Percentiles rank a stretch among this genome's conserved stretches.
These are phyloP conservation scores for Carassius gibelio DNA, from an alignment of 2,113 vertebrate genomes.

Conservation along the genomic window DNA sequence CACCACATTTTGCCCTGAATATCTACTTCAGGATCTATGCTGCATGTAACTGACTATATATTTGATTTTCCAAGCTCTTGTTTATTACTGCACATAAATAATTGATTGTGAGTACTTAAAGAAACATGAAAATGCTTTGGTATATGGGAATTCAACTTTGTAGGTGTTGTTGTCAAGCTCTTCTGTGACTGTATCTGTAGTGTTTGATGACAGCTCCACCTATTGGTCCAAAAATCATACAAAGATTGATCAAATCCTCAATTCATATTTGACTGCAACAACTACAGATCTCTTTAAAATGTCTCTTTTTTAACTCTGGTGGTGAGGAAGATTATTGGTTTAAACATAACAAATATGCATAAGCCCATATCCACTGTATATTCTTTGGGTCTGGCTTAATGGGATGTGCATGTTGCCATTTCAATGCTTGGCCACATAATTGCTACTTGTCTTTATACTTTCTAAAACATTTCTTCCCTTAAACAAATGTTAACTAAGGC, in stretches of 20 bases:
- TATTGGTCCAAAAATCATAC: background rate
- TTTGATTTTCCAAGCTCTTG: background rate
- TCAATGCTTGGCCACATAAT: background rate
- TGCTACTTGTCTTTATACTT: background rate
- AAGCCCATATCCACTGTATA: background rate
- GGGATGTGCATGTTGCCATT: background rate
- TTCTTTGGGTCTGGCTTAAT: background rate
- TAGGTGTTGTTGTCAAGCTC: background rate
- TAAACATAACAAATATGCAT: background rate
- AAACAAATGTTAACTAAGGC: background rate
- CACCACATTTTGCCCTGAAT: background rate
- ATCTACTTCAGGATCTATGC: background rate
- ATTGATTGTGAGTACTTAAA: background rate
- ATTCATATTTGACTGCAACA: background rate
- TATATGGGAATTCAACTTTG: background rate
- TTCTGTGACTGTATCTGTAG: background rate
- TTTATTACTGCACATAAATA: background rate
- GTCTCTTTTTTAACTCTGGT: background rate
- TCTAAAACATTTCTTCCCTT: background rate
- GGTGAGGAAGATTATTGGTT: background rate
- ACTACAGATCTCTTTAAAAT: background rate
- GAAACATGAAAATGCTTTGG: background rate
- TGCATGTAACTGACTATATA: background rate
- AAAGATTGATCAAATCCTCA: background rate
- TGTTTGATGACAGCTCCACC: conserved; percentile 6